phyloP scores from a whole-genome alignment of 1,140 invertebrate species.

The Halotydeus destructor region DNA sequence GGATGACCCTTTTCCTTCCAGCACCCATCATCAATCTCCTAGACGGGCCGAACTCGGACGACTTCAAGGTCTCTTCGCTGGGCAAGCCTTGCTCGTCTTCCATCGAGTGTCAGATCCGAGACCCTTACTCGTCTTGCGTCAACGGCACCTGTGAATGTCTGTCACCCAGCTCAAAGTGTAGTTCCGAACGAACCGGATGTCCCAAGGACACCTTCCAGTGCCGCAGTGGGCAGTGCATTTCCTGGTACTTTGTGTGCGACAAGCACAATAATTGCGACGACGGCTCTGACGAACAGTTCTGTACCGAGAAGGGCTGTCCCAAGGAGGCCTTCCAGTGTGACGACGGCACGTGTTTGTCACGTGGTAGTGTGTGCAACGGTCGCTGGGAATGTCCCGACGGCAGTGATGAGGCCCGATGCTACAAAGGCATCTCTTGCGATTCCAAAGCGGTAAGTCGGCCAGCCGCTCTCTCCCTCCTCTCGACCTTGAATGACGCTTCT shows the following conservation, averaged over 20 bases:
- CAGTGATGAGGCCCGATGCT: constrained; percentile 55
- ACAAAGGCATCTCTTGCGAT: constrained; percentile 21
- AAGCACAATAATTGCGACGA: constrained; percentile 16
- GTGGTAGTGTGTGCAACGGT: constrained; percentile 52
- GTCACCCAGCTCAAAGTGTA: constrained; percentile 35
- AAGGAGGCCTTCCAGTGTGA: constrained; percentile 19
- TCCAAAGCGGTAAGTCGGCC: constrained; percentile 29
- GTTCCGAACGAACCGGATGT: constrained; percentile 39
- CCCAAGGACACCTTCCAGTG: constrained; percentile 55
- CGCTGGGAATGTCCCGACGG: constrained; percentile 48
- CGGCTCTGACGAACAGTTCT: no score
- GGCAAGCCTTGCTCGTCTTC: constrained; percentile 49
- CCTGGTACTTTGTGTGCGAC: constrained; percentile 26
- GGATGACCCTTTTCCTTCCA: not conserved
- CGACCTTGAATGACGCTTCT: not conserved
- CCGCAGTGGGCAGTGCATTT: constrained; percentile 24
- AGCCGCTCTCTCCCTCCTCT: not conserved
- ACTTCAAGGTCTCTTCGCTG: constrained; percentile 35
- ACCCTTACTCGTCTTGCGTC: constrained; percentile 50
- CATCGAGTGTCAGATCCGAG: constrained; percentile 51
- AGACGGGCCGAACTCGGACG: not conserved
- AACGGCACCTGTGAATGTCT: constrained; percentile 54
- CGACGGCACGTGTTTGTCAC: constrained; percentile 39
- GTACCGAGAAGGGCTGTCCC: constrained; percentile 20
- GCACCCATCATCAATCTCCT: not conserved